Evolutionary conservation across 1,140 invertebrate genomes (phyloP), one percentile per base, ranked within the genome.

Genomic region (Zaprionus inermis): DNA sequence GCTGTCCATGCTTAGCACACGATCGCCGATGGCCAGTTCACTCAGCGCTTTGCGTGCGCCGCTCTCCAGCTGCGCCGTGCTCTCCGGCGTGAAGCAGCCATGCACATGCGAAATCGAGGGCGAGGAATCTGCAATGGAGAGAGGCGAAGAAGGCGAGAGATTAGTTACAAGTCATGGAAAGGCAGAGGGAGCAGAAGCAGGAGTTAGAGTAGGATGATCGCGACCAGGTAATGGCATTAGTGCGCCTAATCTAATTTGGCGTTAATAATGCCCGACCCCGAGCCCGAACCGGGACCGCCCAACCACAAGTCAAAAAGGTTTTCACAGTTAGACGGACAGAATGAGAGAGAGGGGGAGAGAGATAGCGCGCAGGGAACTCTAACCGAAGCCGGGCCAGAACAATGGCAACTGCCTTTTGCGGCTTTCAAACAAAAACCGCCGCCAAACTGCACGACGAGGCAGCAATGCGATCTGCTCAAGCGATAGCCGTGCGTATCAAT

Each of bases 121-220:
- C n/a, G 97, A 97, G 14, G 97, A 98, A 94, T 99, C 98, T 99
- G 95, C 9, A 96, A 96, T 6, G 11, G 22, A 0, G 22, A 69
- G 58, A 81, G 66, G 90, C 32, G 3, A 12, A 18, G 22, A 20
- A 22, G 24, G n/a, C 14, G 12, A 36, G 56, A 28, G 16, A 32
- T 70, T 52, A 55, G 46, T 59, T 58, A 69, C 38, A 61, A 34
- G 44, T 38, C 34, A 14, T 3, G 12, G 52, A 44, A 34, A 36
- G 11, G 11, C 2, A 36, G 5, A 32, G 16, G 34, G 2, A 28
- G 24, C 5, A 28, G 22, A n/a, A 61, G 38, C 24, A 46, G 28
- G 14, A 51, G 32, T 9, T 52, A 54, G 20, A 72, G 63, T 54
- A 44, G 64, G 34, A 11, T 59, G 10, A 56, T 57, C 38, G 34